Evolutionary conservation across 2,797 vertebrate genomes (phyloP).

Genomic region (Knipowitschia caucasica): DNA sequence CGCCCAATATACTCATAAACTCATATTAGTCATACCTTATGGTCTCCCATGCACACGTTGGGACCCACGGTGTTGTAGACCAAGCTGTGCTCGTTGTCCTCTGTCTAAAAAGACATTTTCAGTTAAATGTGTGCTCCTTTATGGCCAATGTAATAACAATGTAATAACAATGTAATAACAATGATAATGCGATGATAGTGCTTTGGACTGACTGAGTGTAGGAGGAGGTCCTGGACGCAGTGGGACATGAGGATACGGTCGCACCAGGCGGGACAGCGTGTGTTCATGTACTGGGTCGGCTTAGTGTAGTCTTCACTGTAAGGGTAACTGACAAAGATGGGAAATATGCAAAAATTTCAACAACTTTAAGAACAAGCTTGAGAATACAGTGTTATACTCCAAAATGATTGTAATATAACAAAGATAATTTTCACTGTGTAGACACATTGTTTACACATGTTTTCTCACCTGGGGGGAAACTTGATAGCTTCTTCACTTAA

Average conservation of each 20-base stretch:
- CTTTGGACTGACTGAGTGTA: conserved; percentile 63
- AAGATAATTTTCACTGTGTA: no score
- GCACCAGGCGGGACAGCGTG: conserved; percentile 84
- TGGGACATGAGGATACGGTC: conserved; percentile 83
- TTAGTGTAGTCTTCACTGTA: conserved; percentile 81
- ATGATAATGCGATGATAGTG: not conserved
- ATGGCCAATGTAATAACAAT: no score
- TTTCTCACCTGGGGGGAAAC: conserved; percentile 80
- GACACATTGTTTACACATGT: not conserved
- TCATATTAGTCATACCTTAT: conserved; percentile 71
- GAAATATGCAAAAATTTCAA: not conserved
- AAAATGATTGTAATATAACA: no score
- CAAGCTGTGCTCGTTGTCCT: conserved; percentile 46
- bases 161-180: no score
- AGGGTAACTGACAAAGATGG: conserved; percentile 72
- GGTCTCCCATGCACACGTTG: conserved; percentile 84
- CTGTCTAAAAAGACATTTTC: conserved; percentile 49
- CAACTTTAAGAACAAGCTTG: not conserved
- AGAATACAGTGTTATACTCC: no score
- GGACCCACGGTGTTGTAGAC: conserved; percentile 78
- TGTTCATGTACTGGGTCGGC: conserved; percentile 83
- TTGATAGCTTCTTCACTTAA: conserved; percentile 75
- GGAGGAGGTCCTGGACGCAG: conserved; percentile 61
- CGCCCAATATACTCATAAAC: no score
- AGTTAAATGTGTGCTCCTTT: not conserved